Conservation (phyloP, 2,888 invertebrate genomes). For the Sialis lutaria region DNA sequence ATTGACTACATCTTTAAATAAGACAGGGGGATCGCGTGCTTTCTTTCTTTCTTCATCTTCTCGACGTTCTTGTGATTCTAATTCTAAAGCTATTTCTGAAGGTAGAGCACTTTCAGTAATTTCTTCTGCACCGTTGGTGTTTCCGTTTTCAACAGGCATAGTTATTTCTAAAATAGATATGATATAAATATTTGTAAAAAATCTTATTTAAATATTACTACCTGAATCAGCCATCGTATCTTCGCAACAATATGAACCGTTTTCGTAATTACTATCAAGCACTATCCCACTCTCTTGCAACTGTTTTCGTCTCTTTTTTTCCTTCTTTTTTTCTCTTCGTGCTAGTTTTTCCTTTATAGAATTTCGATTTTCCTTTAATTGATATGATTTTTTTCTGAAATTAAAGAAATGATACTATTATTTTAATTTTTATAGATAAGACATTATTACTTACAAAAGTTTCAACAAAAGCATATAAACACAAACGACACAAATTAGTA, state of each 20-base stretch:
- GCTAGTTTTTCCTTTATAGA: conserved; percentile 54
- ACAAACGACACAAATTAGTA: background rate
- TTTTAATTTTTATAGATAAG: background rate
- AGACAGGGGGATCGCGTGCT: conserved; percentile 60
- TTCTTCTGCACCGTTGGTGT: conserved; percentile 24
- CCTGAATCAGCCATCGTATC: conserved; percentile 3
- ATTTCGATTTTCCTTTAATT: conserved; percentile 49
- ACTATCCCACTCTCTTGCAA: conserved; percentile 24
- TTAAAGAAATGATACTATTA: conserved; percentile 6
- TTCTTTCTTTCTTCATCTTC: conserved; percentile 54
- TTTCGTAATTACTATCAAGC: conserved; percentile 6
- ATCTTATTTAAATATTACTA: too few relatives aligned
- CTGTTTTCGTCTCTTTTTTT: conserved; percentile 46
- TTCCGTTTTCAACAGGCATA: conserved; percentile 12
- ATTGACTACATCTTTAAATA: conserved; percentile 51
- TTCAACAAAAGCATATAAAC: background rate
- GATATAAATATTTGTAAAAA: too few relatives aligned
- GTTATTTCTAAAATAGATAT: conserved; percentile 1
- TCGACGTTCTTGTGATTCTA: conserved; percentile 43
- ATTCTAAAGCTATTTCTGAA: conserved; percentile 32
- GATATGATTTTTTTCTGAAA: conserved; percentile 37
- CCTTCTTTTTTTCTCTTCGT: conserved; percentile 52
- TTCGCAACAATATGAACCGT: background rate
- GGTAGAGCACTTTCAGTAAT: conserved; percentile 25
- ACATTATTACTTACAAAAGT: too few relatives aligned